Percentiles rank a stretch among this genome's conserved stretches.
Evolutionary conservation across 2,797 vertebrate species (phyloP).

Genomic region (Mormyrus hasselquistii): DNA sequence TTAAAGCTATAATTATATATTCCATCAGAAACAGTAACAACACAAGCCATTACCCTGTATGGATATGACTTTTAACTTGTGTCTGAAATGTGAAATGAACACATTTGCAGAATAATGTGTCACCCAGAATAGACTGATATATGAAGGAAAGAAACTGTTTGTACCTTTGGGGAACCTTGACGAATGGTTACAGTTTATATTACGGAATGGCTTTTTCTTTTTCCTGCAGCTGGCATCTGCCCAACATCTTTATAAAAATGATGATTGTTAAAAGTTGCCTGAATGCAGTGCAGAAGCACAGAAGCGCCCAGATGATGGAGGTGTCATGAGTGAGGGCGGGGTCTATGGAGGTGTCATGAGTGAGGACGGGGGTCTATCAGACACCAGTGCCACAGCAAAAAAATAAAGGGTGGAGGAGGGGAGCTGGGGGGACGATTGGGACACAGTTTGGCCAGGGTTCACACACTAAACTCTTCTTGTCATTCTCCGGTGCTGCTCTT

Average conservation of each 20-base stretch:
- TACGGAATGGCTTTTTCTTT: background rate
- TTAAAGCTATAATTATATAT: slow-evolving; percentile 1
- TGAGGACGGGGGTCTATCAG: background rate
- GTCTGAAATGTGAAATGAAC: background rate
- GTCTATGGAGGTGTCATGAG: background rate
- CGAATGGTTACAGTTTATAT: background rate
- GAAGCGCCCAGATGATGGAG: background rate
- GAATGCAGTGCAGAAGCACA: background rate
- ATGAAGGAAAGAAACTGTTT: background rate
- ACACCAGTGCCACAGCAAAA: background rate
- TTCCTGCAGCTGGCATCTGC: background rate
- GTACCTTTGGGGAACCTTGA: slow-evolving; percentile 4
- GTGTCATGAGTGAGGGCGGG: background rate
- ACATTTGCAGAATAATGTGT: slow-evolving; percentile 2
- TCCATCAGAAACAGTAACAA: background rate
- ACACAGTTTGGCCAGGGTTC: background rate
- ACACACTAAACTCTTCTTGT: background rate
- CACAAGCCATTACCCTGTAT: background rate
- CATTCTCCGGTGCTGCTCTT: background rate
- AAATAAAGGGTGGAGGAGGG: background rate
- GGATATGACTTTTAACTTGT: background rate
- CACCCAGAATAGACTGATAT: background rate
- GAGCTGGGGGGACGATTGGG: background rate
- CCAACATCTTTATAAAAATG: background rate
- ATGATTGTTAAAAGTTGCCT: background rate